Evolutionary conservation across 2,888 invertebrate genomes (phyloP).

Genomic region (Limulus polyphemus): DNA sequence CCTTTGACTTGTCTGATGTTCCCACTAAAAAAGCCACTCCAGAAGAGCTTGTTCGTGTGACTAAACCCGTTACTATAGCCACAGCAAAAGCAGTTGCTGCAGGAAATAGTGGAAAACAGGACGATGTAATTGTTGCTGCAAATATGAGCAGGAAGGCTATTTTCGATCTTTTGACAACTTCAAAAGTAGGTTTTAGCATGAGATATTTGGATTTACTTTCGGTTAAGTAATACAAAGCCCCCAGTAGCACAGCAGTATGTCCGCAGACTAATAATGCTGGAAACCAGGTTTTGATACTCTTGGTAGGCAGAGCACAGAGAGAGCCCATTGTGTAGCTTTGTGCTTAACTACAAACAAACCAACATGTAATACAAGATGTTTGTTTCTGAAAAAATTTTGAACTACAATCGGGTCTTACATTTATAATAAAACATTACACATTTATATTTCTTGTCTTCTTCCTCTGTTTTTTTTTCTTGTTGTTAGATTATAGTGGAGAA

Average conservation of each 20-base stretch:
- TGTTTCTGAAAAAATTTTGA: too few relatives aligned
- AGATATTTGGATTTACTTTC: neutral
- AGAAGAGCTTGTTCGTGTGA: slow-evolving; percentile 84
- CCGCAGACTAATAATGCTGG: neutral
- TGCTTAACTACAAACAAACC: too few relatives aligned
- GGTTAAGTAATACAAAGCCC: neutral
- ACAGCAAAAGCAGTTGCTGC: slow-evolving; percentile 90
- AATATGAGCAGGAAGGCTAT: slow-evolving; percentile 90
- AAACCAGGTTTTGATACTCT: too few relatives aligned
- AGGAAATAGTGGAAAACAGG: slow-evolving; percentile 78
- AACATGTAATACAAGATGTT: too few relatives aligned
- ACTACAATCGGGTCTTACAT: too few relatives aligned
- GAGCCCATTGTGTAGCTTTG: too few relatives aligned
- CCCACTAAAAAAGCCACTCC: slow-evolving; percentile 53
- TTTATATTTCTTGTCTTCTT: too few relatives aligned
- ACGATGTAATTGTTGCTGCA: slow-evolving; percentile 90
- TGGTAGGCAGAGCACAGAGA: too few relatives aligned
- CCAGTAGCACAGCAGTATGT: neutral
- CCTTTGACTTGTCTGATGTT: slow-evolving; percentile 49
- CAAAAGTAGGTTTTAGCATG: slow-evolving; percentile 49
- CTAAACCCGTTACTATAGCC: slow-evolving; percentile 84
- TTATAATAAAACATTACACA: too few relatives aligned
- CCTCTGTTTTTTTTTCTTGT: too few relatives aligned
- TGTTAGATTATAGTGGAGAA: too few relatives aligned
- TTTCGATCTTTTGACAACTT: slow-evolving; percentile 76